These are phyloP conservation scores for Natrix natrix DNA, from an alignment of 2,797 vertebrate species.

Conservation along the genomic window DNA sequence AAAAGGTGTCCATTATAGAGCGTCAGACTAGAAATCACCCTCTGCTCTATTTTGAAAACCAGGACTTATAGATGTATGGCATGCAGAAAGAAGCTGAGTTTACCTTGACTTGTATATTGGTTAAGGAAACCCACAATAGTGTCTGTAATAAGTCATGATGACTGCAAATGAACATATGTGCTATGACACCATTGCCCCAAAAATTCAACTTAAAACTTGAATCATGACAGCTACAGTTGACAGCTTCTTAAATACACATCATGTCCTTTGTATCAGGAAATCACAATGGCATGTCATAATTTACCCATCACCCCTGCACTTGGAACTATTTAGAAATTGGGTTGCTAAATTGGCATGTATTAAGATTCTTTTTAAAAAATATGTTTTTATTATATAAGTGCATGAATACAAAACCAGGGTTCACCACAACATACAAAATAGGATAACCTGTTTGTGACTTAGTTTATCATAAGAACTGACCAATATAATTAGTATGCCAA, in stretches of 20 bases:
- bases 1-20: slow-evolving; percentile 16
- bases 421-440: not conserved
- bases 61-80: not conserved
- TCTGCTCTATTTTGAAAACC: not conserved
- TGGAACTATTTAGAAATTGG: not conserved
- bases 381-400: not conserved
- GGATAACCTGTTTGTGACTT: not conserved
- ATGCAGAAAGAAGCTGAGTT: slow-evolving; percentile 16
- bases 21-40: not conserved
- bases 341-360: not conserved
- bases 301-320: not conserved
- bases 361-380: not conserved
- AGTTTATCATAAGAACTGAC: not conserved
- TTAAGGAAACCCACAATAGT: not conserved
- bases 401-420: not conserved
- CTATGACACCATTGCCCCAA: not conserved
- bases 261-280: not conserved
- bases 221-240: not conserved
- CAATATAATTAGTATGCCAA: not conserved
- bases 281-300: not conserved
- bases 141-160: not conserved
- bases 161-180: not conserved
- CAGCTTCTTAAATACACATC: not conserved
- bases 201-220: not conserved
- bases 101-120: not conserved